Conservation (phyloP, 2,113 vertebrate species). For the Proterorhinus semilunaris region DNA sequence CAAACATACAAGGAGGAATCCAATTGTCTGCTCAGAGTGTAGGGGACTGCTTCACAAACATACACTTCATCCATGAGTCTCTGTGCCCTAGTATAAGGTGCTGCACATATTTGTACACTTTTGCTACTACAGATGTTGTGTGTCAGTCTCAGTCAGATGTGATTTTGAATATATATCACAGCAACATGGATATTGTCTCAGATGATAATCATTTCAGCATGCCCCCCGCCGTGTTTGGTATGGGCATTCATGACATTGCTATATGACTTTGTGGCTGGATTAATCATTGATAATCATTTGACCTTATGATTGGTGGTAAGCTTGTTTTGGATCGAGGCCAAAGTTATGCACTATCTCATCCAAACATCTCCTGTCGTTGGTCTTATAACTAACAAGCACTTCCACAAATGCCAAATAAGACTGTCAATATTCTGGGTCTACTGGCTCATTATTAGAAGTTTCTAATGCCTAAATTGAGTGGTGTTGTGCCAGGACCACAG, state of each 20-base stretch:
- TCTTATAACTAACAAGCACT: neutral
- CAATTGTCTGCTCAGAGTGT: slow-evolving; percentile 30
- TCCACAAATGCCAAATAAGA: neutral
- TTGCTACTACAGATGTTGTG: no score
- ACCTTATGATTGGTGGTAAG: no score
- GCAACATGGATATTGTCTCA: no score
- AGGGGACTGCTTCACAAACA: slow-evolving; percentile 52
- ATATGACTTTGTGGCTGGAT: no score
- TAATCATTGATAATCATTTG: no score
- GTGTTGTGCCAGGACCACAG: slow-evolving; percentile 1
- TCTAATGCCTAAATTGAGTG: neutral
- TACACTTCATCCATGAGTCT: slow-evolving; percentile 19
- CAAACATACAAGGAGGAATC: slow-evolving; percentile 63
- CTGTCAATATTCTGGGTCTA: neutral
- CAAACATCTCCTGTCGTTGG: neutral
- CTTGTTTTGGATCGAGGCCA: neutral
- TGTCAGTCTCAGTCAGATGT: no score
- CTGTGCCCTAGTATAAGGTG: neutral
- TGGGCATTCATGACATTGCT: no score
- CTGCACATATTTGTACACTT: neutral
- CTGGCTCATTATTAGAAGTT: neutral
- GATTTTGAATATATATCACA: no score
- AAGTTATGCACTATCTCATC: neutral
- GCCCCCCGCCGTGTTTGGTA: no score
- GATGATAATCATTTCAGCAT: no score